phyloP scores from a whole-genome alignment of 2,113 vertebrate genomes.

The Ellobius talpinus region DNA sequence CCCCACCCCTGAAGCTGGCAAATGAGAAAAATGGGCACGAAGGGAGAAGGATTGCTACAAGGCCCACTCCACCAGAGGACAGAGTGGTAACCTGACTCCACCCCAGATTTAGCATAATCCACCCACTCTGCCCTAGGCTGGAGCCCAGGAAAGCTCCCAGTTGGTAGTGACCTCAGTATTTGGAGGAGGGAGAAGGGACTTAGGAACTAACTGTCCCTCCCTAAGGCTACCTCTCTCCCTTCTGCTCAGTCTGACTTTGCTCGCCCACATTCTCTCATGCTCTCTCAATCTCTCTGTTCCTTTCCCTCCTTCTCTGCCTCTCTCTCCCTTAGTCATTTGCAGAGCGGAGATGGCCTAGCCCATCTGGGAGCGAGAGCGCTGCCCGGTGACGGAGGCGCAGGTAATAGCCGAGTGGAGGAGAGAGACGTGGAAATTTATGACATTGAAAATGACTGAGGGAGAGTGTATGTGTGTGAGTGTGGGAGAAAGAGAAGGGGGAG shows the following conservation, averaged over 20 bases:
- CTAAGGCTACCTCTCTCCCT: neutral
- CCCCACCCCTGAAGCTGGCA: neutral
- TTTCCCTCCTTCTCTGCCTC: constrained; percentile 73
- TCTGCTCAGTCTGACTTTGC: constrained; percentile 10
- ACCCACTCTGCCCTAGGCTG: neutral
- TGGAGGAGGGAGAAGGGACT: neutral
- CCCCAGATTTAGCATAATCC: neutral
- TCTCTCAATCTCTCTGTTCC: constrained; percentile 52
- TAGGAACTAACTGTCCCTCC: neutral
- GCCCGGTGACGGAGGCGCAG: constrained; percentile 90
- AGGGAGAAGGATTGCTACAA: neutral
- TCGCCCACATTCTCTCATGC: constrained; percentile 40
- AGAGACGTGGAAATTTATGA: constrained; percentile 96
- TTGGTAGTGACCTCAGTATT: neutral
- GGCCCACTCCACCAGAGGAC: neutral
- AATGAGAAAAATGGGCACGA: neutral
- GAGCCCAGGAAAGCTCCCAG: neutral
- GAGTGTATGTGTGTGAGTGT: neutral
- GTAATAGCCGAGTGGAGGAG: constrained; percentile 93
- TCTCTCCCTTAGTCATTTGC: constrained; percentile 89
- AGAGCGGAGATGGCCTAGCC: constrained; percentile 92
- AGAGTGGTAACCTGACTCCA: neutral
- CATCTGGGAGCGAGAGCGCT: constrained; percentile 91
- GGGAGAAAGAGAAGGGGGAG: constrained; percentile 16
- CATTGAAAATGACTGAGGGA: constrained; percentile 95